Base-by-base conservation (phyloP, 2,888 invertebrate species). In the Coelinius sp. region DNA sequence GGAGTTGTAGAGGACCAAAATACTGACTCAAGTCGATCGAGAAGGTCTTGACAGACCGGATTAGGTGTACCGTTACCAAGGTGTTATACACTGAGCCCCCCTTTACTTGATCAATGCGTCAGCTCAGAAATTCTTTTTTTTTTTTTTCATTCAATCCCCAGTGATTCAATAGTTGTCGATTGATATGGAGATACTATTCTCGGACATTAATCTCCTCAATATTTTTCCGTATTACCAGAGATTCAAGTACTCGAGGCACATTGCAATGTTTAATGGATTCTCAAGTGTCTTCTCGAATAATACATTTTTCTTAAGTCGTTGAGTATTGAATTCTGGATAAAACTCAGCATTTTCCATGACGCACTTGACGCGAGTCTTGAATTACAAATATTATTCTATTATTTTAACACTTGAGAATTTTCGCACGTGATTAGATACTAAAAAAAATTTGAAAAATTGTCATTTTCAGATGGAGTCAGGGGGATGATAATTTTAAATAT, bases 61-160 rank as follows among this genome's bases (percentile, higher is more conserved):
- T 72, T 72, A 72, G 71, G 22, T 72, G 68, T 68, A 72, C 71
- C 71, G 71, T 72, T 72, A 72, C 25, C 22, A 4, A 20, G 17
- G 46, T 17, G 46, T 17, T 49, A n/a, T 41, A 41, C 20, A 49
- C 7, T 8, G 2, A 3, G n/a, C 20, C 20, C 17, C 46, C 44
- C 4, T 31, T 31, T 17, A 35, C 35, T 10, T 35, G 1, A 56
- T 35, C 20, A 22, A 22, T 49, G 4, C 20, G 17, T 56, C 31
- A 22, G 20, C 35, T 35, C 20, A 31, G 31, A 25, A 27, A 59
- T 68, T 17, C 38, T 7, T 68, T 41, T 44, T 68, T 17, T 22
- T 7, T 68, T 41, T 44, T 67, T 22, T 52, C 22, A 22, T 53
- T 2, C 25, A 65, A 14, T 25, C 27, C 49, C 31, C 12, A 20